Evolutionary conservation across 1,140 invertebrate genomes (phyloP).

Genomic region (Drosophila virilis): DNA sequence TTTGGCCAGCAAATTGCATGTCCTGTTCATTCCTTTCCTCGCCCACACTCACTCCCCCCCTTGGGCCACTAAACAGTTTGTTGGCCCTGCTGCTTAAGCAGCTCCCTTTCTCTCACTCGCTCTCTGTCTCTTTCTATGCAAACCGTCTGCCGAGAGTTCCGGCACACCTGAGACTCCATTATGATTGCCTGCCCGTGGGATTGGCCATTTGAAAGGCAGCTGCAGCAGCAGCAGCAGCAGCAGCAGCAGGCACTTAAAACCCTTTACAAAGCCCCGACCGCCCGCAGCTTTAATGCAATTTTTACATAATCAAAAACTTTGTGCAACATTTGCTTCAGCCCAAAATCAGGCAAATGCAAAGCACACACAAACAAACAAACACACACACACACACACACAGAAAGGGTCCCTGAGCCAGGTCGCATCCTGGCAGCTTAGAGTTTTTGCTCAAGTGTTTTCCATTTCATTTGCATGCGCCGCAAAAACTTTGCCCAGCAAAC

Average conservation of each 20-base stretch:
- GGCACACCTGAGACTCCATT: conserved; percentile 46
- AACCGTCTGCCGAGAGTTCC: conserved; percentile 16
- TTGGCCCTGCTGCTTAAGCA: conserved; percentile 25
- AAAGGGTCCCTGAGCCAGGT: conserved; percentile 25
- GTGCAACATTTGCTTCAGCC: conserved; percentile 48
- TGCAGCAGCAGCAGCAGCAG: neutral
- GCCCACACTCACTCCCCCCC: neutral
- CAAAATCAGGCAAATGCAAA: conserved; percentile 42
- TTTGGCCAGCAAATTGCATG: conserved; percentile 38
- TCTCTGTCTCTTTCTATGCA: neutral
- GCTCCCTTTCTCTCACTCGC: neutral
- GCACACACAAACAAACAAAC: conserved; percentile 5
- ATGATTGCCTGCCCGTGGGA: conserved; percentile 38
- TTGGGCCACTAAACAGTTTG: conserved; percentile 28
- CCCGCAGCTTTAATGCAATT: conserved; percentile 57
- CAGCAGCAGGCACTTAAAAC: conserved; percentile 23
- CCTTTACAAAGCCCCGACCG: neutral
- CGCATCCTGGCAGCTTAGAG: conserved; percentile 38
- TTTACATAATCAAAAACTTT: conserved; percentile 66
- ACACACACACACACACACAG: neutral
- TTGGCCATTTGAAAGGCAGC: conserved; percentile 32
- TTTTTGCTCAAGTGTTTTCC: conserved; percentile 74
- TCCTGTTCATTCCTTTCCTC: conserved; percentile 39
- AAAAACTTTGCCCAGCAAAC: conserved; percentile 57
- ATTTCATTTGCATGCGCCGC: conserved; percentile 74